Percentiles rank a stretch among this genome's conserved stretches.
Conservation (phyloP, 2,113 vertebrate species). For the Capreolus pygargus region DNA sequence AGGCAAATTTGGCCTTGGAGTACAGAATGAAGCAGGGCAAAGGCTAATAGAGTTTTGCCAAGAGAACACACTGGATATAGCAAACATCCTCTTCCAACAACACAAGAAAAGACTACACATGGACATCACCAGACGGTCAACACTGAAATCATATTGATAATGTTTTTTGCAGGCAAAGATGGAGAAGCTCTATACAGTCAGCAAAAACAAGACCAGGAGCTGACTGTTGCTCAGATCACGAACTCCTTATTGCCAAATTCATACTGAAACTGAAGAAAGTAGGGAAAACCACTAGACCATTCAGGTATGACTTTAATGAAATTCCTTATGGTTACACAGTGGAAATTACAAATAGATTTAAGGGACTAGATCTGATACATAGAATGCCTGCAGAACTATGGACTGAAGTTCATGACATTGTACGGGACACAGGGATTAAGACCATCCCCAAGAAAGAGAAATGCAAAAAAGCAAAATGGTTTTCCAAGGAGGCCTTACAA, state of each 20-base stretch:
- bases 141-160: neutral
- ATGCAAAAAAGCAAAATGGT: neutral
- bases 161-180: neutral
- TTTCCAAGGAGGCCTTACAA: neutral
- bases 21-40: neutral
- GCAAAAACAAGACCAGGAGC: neutral
- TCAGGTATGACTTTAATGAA: neutral
- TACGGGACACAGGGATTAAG: neutral
- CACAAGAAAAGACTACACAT: neutral
- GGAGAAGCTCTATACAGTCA: neutral
- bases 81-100: neutral
- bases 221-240: neutral
- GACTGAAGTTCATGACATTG: neutral
- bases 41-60: neutral
- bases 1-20: neutral
- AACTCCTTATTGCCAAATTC: neutral
- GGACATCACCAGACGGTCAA: neutral
- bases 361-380: neutral
- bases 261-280: neutral
- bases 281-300: neutral
- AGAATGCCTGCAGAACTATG: neutral
- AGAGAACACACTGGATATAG: neutral
- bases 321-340: neutral
- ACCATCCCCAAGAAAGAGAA: neutral
- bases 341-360: neutral